Conservation (phyloP, 2,888 invertebrate genomes). For the Tubulanus polymorphus region DNA sequence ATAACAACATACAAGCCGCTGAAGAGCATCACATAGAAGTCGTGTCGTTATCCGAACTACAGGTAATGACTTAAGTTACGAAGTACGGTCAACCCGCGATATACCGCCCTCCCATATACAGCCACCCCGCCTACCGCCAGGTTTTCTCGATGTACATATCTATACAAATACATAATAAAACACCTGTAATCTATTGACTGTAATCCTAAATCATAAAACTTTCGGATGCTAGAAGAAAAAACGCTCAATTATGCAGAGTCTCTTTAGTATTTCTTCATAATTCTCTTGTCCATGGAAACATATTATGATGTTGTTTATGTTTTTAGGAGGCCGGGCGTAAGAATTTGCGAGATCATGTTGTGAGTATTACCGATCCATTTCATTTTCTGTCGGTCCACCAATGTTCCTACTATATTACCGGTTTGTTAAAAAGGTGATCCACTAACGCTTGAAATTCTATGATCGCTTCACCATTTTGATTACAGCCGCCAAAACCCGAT, state of each 20-base stretch:
- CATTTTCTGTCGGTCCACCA: not conserved
- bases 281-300: too few relatives aligned
- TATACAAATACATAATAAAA: too few relatives aligned
- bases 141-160: too few relatives aligned
- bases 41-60: constrained; percentile 73
- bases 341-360: constrained; percentile 25
- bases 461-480: constrained; percentile 2
- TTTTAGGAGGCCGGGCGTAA: constrained; percentile 30
- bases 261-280: too few relatives aligned
- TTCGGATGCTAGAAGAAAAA: too few relatives aligned
- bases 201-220: too few relatives aligned
- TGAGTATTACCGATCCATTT: constrained; percentile 17
- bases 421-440: not conserved
- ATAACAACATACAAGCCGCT: constrained; percentile 75
- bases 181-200: too few relatives aligned
- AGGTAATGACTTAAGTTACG: too few relatives aligned
- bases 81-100: too few relatives aligned
- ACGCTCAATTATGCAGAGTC: too few relatives aligned
- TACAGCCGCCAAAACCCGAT: constrained; percentile 38
- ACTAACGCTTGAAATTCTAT: not conserved
- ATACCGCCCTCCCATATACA: too few relatives aligned
- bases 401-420: not conserved
- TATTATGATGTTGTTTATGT: not conserved
- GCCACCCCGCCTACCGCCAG: too few relatives aligned
- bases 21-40: constrained; percentile 79